A percentile compares a stretch with the other conserved stretches of the same genome.
Evolutionary conservation across 2,113 vertebrate species (phyloP).

Genomic region (Malurus melanocephalus): DNA sequence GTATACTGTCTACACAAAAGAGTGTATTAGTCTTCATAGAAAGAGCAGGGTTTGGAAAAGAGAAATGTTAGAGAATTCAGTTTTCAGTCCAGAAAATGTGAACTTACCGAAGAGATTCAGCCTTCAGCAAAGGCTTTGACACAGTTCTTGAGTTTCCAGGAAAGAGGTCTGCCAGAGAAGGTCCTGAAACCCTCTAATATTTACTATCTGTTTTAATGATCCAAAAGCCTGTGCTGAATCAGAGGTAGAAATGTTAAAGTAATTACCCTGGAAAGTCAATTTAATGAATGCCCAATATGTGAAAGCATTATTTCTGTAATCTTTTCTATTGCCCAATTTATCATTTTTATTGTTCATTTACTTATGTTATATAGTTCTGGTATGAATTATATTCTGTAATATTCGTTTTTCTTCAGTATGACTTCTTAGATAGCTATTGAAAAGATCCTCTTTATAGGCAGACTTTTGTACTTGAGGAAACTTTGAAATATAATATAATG

Average conservation of each 20-base stretch:
- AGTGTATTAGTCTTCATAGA: not conserved
- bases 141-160: conserved; percentile 11
- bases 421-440: conserved; percentile 30
- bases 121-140: not conserved
- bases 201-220: conserved; percentile 73
- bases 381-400: conserved; percentile 68
- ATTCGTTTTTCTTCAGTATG: conserved; percentile 28
- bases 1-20: not conserved
- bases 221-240: conserved; percentile 67
- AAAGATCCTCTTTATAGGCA: conserved; percentile 35
- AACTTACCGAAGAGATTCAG: not conserved
- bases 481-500: not conserved
- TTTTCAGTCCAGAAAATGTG: not conserved
- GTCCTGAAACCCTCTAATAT: conserved; percentile 60
- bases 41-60: not conserved
- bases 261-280: conserved; percentile 75
- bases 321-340: conserved; percentile 73
- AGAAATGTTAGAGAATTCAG: not conserved
- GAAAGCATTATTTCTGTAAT: conserved; percentile 78
- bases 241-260: conserved; percentile 75
- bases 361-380: conserved; percentile 69
- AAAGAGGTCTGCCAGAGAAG: not conserved
- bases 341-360: conserved; percentile 81
- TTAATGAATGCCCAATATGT: conserved; percentile 76
- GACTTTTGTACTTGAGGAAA: conserved; percentile 24